These are phyloP conservation scores for Drosophila asahinai DNA, from an alignment of 1,140 invertebrate genomes.

Conservation along the genomic window DNA sequence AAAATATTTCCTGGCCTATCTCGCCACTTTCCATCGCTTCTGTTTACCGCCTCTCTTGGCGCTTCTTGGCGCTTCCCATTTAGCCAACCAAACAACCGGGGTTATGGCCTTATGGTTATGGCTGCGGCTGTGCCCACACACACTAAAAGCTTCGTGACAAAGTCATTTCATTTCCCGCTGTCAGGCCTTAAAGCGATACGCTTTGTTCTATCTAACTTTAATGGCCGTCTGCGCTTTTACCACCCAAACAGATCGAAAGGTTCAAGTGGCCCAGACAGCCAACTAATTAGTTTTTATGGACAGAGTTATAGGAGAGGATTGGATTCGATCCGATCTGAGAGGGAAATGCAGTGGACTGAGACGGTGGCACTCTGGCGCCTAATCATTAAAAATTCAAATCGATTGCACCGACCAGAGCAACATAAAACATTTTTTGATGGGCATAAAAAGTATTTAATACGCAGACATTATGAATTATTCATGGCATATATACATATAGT, in stretches of 20 bases:
- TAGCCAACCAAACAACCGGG: constrained; percentile 1
- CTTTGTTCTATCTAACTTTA: constrained; percentile 72
- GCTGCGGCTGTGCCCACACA: constrained; percentile 19
- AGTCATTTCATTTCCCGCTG: constrained; percentile 70
- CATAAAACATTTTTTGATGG: constrained; percentile 81
- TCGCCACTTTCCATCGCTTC: constrained; percentile 24
- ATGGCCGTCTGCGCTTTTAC: constrained; percentile 70
- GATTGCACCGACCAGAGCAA: constrained; percentile 58
- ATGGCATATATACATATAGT: constrained; percentile 48
- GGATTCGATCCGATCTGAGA: not conserved
- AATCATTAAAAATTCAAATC: constrained; percentile 85
- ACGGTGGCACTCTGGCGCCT: constrained; percentile 79
- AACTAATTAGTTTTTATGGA: constrained; percentile 81
- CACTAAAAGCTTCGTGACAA: constrained; percentile 77
- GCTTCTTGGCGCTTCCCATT: constrained; percentile 32
- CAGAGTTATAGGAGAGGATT: not conserved
- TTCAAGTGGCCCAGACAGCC: constrained; percentile 58
- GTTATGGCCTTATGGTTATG: constrained; percentile 19
- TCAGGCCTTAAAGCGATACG: constrained; percentile 61
- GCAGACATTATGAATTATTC: constrained; percentile 73
- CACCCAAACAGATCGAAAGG: constrained; percentile 62
- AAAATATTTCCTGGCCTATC: not conserved
- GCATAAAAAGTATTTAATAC: constrained; percentile 80
- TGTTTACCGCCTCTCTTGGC: constrained; percentile 35
- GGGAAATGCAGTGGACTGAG: constrained; percentile 12